Evolutionary conservation across 2,113 vertebrate genomes (phyloP), one percentile per base, ranked within the genome.

Genomic region (Capreolus pygargus): DNA sequence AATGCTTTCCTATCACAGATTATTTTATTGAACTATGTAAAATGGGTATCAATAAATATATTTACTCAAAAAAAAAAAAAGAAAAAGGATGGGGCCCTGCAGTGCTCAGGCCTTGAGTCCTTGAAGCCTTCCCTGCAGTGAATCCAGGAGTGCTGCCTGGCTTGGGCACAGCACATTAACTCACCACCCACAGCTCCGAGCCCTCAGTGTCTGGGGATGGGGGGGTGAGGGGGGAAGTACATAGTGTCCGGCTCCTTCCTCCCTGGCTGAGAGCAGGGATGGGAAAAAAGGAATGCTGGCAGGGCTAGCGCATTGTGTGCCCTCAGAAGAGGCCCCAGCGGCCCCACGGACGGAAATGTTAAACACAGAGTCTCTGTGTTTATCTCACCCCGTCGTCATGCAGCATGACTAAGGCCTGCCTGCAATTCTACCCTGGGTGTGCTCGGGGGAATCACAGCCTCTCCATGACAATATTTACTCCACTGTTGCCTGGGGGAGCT

Each of bases 321-420:
- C 89, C 39, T 58, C 58, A 19, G 30, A 12, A 47, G 84, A 93
- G 0, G 0, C 2, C 83, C 23, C 43, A 0, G 7, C 36, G 64
- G 64, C 81, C 64, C 83, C 19, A 30, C 0, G 1, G 54, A 78
- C 11, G 74, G 94, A 89, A 97, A 67, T 30, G 90, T 84, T 74
- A 88, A 88, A 79, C 74, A 57, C 93, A 10, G 70, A 39, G 57
- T 50, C 47, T 91, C 27, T 55, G 58, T 94, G 85, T 83, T 95
- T 92, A 70, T 91, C 74, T 52, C 85, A 39, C 61, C 43, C 6
- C 0, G 6, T n/a, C 11, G 47, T 85, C 92, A 57, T 0, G 67
- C 7, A 82, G 83, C 60, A 10, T 88, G 96, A 96, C 89, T 57
- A 58, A 93, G 89, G 94, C 74, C 67, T 45, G 47, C 78, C 54